Evolutionary conservation across 2,113 vertebrate genomes (phyloP), one percentile per base, ranked within the genome.

Genomic region (Emberiza fucata): DNA sequence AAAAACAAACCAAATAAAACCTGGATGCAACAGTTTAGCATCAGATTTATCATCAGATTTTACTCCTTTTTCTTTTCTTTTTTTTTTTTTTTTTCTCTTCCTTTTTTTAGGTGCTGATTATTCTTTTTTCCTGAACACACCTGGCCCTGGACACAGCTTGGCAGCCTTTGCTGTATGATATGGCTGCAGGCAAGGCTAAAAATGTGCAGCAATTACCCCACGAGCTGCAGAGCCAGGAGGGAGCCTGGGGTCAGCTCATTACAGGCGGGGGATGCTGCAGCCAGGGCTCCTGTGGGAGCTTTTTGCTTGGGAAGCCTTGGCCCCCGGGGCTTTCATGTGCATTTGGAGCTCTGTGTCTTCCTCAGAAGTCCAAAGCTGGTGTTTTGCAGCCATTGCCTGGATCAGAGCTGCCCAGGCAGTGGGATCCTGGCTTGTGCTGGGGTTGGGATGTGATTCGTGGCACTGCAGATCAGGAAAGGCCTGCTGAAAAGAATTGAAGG

Each of bases 141-240:
- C 84, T 83, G 91, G 75, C 66, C 71, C 81, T 80, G 79, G 78
- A 54, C 85, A 51, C 18, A 61, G 47, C 48, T 92, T 21, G 2
- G 71, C 92, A 92, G 73, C 84, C 51, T 91, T 91, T 11, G 1
- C 78, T 85, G 2, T 50, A 21, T 0, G 5, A 24, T 78, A 45
- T 66, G 82, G 79, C 95, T 96, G 66, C 85, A 92, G 94, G 95
- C 95, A 95, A 96, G 64, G 81, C 93, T 97, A 51, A 86, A 96
- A 92, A 51, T 66, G 87, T 61, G 31, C 75, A 81, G 90, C 92
- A 86, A 81, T 94, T 90, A 80, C 87, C 64, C 48, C 25, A 33
- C 1, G 7, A 81, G 18, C 23, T 13, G 75, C 42, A 27, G 47
- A 94, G 88, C 94, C 8, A 0, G 79, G 79, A 90, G 94, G 73